Conservation (phyloP, 2,888 invertebrate species). For the Dichetophora obliterata region DNA sequence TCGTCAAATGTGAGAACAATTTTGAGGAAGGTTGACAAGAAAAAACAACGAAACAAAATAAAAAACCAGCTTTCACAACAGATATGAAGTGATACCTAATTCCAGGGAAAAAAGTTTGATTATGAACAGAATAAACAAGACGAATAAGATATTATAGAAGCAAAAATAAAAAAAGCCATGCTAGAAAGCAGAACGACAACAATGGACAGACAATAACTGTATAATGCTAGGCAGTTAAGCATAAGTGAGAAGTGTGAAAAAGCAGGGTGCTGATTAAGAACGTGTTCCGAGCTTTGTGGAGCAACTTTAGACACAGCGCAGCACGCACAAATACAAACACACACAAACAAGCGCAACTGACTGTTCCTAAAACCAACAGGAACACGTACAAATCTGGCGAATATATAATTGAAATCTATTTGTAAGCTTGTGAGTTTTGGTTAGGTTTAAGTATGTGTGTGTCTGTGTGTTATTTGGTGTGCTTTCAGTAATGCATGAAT, state of each 20-base stretch:
- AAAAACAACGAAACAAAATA: not conserved
- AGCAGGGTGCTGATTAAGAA: not conserved
- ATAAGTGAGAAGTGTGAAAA: too few relatives aligned
- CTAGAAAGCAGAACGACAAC: not conserved
- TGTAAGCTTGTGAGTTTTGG: not conserved
- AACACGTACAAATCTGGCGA: conserved; percentile 22
- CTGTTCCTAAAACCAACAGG: not conserved
- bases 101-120: conserved; percentile 19
- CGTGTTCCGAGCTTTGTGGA: conserved; percentile 12
- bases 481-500: too few relatives aligned
- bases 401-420: conserved; percentile 31
- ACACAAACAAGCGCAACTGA: not conserved
- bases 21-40: not conserved
- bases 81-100: not conserved
- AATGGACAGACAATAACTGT: not conserved
- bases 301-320: conserved; percentile 1
- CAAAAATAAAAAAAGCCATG: not conserved
- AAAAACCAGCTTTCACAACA: not conserved
- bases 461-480: not conserved
- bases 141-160: not conserved
- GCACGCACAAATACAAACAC: not conserved
- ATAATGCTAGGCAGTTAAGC: not conserved
- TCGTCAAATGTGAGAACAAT: not conserved
- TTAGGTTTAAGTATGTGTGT: not conserved
- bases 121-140: not conserved